Percentiles rank a stretch among this genome's conserved stretches.
Evolutionary conservation across 1,140 invertebrate genomes (phyloP).

Genomic region (Drosophila arizonae): DNA sequence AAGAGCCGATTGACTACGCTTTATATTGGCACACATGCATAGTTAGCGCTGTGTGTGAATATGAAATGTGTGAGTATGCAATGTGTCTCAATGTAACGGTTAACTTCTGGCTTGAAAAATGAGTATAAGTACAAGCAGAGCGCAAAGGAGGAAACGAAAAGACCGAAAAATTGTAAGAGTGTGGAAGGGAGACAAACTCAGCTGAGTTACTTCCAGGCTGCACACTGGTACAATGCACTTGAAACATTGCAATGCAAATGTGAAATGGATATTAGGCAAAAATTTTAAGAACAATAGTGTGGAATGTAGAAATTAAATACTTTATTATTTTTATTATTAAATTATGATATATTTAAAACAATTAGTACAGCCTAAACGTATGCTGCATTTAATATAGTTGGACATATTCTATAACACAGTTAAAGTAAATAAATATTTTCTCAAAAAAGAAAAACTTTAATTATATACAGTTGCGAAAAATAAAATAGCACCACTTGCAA

Average conservation of each 20-base stretch:
- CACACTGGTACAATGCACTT: not conserved
- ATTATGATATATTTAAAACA: not conserved
- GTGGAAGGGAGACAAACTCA: not conserved
- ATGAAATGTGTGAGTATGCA: no score
- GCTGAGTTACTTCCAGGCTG: conserved; percentile 2
- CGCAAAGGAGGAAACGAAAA: not conserved
- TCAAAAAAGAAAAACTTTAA: no score
- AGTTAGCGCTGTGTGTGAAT: no score
- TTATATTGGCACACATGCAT: no score
- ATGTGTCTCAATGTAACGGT: conserved; percentile 8
- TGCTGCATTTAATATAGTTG: not conserved
- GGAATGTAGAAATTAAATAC: not conserved
- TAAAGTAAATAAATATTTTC: no score
- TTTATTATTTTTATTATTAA: not conserved
- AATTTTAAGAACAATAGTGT: not conserved
- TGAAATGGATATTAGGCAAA: no score
- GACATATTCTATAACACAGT: no score
- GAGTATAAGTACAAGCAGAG: not conserved
- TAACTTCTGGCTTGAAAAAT: not conserved
- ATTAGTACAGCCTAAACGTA: not conserved
- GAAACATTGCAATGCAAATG: not conserved
- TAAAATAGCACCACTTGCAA: no score
- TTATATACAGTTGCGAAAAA: no score
- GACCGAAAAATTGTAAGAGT: not conserved
- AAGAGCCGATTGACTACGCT: not conserved